Evolutionary conservation across 2,888 invertebrate species (phyloP), one percentile per base, ranked within the genome.

Genomic region (Philhelius pedissequus): DNA sequence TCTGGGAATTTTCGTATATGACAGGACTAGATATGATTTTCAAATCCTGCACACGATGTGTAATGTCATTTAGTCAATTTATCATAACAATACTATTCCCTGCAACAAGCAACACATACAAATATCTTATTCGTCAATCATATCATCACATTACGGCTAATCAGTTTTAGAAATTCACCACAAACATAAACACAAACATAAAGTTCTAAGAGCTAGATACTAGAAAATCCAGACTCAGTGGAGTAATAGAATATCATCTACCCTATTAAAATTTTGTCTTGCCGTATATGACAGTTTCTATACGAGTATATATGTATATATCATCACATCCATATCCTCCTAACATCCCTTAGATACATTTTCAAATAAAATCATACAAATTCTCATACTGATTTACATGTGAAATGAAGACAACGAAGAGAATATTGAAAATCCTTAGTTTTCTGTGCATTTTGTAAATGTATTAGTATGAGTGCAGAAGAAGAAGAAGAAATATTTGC

Each of bases 161-260:
- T 78, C 64, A 81, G 64, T 58, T 66, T 56, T 70, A 69, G 52
- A 64, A 66, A 69, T 56, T 60, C 60, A 69, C 77, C 73, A 73
- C 68, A 78, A 83, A 69, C 71, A 68, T 35, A 20, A 68, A 69
- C 71, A 71, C 27, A 64, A 64, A 69, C 71, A 71, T 27, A 64
- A 64, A 4, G 30, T 56, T 20, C n/a, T 11, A 20, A 32, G n/a
- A 38, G 22, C 22, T 9, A 45, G 22, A 38, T 9, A 45, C 25
- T 11, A 43, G 40, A 38, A 60, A 40, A 58, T 40, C 58, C 40
- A 22, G 25, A 43, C 27, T 27, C 43, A 11, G 9, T 45, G 56
- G 32, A 62, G 40, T 54, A 77, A 69, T 62, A 50, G 50, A 62
- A 62, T 40, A 71, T 38, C 70, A 45, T 27, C 48, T 58, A 71